A percentile compares a stretch with the other conserved stretches of the same genome.
Evolutionary conservation across 2,888 invertebrate species (phyloP).

Genomic region (Ennomos quercinarius): DNA sequence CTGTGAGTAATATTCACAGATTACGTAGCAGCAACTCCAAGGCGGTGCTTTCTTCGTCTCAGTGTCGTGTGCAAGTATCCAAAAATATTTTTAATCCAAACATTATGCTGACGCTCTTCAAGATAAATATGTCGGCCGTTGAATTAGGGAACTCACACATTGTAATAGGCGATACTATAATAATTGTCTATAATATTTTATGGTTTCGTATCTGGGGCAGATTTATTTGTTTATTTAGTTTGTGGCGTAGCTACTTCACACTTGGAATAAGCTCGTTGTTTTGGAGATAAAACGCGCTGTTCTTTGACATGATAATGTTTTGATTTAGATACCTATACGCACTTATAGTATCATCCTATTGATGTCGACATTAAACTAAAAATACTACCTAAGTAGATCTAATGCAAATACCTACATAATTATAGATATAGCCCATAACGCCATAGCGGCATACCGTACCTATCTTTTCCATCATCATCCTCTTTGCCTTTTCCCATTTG

Average conservation of each 20-base stretch:
- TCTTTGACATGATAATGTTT: conserved; percentile 12
- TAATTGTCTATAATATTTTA: conserved; percentile 36
- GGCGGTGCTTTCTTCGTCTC: conserved; percentile 28
- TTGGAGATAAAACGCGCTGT: background rate
- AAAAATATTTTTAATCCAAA: conserved; percentile 84
- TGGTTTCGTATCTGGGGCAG: conserved; percentile 27
- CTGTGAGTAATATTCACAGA: conserved; percentile 10
- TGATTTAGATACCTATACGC: conserved; percentile 1
- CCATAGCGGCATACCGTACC: too few species aligned
- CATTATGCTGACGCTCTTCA: conserved; percentile 76
- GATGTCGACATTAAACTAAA: too few species aligned
- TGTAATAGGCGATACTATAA: conserved; percentile 31
- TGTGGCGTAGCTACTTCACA: conserved; percentile 12
- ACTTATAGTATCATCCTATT: too few species aligned
- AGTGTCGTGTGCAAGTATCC: conserved; percentile 84
- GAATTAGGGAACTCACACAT: conserved; percentile 59
- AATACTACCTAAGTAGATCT: too few species aligned
- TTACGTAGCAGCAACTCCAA: conserved; percentile 1
- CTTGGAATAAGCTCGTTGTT: conserved; percentile 5
- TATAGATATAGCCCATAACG: too few species aligned
- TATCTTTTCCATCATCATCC: too few species aligned
- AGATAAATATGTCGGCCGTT: conserved; percentile 80
- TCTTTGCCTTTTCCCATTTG: too few species aligned
- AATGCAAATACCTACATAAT: too few species aligned
- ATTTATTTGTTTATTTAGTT: conserved; percentile 28